Evolutionary conservation across 2,797 vertebrate genomes (phyloP).

Genomic region (Spinus pinus): DNA sequence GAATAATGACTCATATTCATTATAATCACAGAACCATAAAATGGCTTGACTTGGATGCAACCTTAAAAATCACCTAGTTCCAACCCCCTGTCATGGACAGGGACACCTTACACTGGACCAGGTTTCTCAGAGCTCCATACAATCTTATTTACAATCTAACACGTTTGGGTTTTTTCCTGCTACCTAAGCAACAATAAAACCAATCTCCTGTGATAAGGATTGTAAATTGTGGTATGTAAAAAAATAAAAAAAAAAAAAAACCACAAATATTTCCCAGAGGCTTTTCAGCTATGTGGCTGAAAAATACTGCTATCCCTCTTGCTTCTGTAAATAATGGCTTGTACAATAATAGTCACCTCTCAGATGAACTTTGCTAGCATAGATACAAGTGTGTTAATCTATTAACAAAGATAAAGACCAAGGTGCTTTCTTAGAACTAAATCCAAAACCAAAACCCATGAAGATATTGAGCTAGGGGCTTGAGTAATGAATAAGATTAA

Average conservation of each 20-base stretch:
- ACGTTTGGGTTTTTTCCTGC: background rate
- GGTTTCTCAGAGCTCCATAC: background rate
- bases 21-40: background rate
- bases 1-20: background rate
- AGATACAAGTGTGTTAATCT: background rate
- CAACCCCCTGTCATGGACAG: background rate
- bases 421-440: background rate
- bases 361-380: background rate
- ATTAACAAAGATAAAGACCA: background rate
- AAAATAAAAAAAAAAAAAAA: background rate
- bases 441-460: background rate
- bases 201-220: background rate
- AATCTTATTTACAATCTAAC: background rate
- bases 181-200: fast-evolving
- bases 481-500: background rate
- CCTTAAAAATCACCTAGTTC: background rate
- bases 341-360: background rate
- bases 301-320: background rate
- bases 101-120: background rate
- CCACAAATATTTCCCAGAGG: background rate
- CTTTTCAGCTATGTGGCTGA: background rate
- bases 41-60: background rate
- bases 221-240: background rate
- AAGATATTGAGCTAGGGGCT: background rate
- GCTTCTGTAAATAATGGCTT: background rate